Percentiles rank a stretch among this genome's conserved stretches.
Evolutionary conservation across 2,888 invertebrate species (phyloP).

Genomic region (Drosophila recens): DNA sequence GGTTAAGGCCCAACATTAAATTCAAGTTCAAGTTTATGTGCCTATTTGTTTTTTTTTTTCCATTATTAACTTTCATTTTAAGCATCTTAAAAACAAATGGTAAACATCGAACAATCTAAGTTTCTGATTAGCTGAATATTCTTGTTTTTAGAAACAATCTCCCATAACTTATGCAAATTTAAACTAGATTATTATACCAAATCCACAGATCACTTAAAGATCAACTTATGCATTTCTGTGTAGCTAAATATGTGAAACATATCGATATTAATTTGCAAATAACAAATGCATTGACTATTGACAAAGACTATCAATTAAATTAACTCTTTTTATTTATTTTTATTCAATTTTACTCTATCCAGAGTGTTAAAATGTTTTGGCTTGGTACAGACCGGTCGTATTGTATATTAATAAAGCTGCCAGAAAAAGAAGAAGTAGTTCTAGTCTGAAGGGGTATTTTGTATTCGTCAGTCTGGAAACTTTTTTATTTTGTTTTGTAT

Average conservation of each 20-base stretch:
- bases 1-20: slow-evolving; percentile 58
- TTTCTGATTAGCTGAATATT: slow-evolving; percentile 6
- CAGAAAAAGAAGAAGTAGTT: no score
- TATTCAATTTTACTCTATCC: not conserved
- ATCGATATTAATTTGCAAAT: slow-evolving; percentile 4
- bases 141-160: slow-evolving; percentile 8
- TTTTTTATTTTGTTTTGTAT: slow-evolving; percentile 10
- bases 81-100: slow-evolving; percentile 8
- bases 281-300: slow-evolving; percentile 14
- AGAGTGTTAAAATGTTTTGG: not conserved
- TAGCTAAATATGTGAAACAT: not conserved
- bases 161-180: slow-evolving; percentile 27
- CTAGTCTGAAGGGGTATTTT: not conserved
- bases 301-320: slow-evolving; percentile 19
- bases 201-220: slow-evolving; percentile 7
- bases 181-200: slow-evolving; percentile 18
- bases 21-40: slow-evolving; percentile 75
- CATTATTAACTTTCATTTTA: slow-evolving; percentile 36
- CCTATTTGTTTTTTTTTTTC: slow-evolving; percentile 7
- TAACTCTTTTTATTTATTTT: not conserved
- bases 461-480: not conserved
- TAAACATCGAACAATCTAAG: not conserved
- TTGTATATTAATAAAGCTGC: no score
- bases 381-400: not conserved
- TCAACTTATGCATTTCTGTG: slow-evolving; percentile 8